These are phyloP conservation scores for Lytechinus pictus DNA, from an alignment of 35 echinoderm and acorn worm genomes.

Conservation along the genomic window DNA sequence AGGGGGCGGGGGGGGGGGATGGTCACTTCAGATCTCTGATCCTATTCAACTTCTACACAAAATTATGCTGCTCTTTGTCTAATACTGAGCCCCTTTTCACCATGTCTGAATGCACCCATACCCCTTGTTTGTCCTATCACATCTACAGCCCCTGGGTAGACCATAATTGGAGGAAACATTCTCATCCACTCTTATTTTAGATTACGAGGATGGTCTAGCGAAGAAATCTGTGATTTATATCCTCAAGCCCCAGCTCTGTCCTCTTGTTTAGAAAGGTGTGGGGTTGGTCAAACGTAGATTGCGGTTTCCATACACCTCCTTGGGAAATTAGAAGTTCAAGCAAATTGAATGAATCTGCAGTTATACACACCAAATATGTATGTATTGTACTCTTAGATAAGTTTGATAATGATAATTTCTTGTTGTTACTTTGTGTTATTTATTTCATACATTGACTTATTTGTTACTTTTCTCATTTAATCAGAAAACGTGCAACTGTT, in stretches of 20 bases:
- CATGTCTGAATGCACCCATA: not conserved
- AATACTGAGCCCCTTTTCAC: too few species aligned
- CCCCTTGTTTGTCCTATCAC: not conserved
- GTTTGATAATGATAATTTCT: not conserved
- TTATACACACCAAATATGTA: not conserved
- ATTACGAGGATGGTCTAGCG: not conserved
- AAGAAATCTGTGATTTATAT: not conserved
- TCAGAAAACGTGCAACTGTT: slow-evolving; percentile 79
- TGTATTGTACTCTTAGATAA: not conserved
- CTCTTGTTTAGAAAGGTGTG: not conserved
- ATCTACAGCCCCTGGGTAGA: not conserved
- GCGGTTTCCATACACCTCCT: not conserved
- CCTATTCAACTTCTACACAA: too few species aligned
- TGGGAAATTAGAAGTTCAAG: not conserved
- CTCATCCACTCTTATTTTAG: not conserved
- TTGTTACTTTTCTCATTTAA: slow-evolving; percentile 22
- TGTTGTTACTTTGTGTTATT: not conserved
- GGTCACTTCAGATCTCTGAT: too few species aligned
- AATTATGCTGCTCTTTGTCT: too few species aligned
- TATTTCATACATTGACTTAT: not conserved
- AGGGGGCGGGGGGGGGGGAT: too few species aligned
- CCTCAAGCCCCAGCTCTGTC: not conserved
- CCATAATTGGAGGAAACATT: not conserved
- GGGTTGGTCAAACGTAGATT: not conserved
- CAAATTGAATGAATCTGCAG: not conserved